phyloP scores from a whole-genome alignment of 2,888 invertebrate species.

The Drosophila buzzatii region DNA sequence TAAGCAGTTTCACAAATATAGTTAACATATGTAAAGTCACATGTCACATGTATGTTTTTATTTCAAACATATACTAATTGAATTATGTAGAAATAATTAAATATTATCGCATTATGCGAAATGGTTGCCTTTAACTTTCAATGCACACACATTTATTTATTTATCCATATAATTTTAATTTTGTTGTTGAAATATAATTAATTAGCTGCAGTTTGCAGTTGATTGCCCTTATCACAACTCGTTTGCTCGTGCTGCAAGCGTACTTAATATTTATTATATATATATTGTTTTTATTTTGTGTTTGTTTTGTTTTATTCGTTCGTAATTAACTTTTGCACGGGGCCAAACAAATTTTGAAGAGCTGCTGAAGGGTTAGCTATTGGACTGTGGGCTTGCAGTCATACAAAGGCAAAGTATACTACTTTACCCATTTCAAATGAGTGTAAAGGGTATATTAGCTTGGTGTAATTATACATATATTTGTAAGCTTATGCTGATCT shows the following conservation, averaged over 20 bases:
- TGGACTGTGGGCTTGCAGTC: neutral
- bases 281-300: neutral
- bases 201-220: constrained; percentile 33
- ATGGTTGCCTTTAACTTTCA: neutral
- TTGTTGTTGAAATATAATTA: constrained; percentile 26
- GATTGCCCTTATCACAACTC: constrained; percentile 24
- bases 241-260: constrained; percentile 21
- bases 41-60: too few relatives aligned
- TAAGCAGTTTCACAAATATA: neutral
- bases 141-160: neutral
- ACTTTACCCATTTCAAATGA: neutral
- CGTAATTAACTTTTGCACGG: constrained; percentile 41
- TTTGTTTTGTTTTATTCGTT: constrained; percentile 2
- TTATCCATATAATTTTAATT: neutral
- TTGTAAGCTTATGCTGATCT: neutral
- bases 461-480: too few relatives aligned
- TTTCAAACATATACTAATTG: neutral
- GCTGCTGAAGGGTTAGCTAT: constrained; percentile 8
- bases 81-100: neutral
- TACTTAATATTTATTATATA: constrained; percentile 9
- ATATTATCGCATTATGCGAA: neutral
- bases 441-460: neutral
- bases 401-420: neutral
- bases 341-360: constrained; percentile 12
- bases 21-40: neutral